Percentiles rank a stretch among this genome's conserved stretches.
Evolutionary conservation across 35 echinoderm and acorn worm genomes (phyloP).

Genomic region (Heliocidaris tuberculata): DNA sequence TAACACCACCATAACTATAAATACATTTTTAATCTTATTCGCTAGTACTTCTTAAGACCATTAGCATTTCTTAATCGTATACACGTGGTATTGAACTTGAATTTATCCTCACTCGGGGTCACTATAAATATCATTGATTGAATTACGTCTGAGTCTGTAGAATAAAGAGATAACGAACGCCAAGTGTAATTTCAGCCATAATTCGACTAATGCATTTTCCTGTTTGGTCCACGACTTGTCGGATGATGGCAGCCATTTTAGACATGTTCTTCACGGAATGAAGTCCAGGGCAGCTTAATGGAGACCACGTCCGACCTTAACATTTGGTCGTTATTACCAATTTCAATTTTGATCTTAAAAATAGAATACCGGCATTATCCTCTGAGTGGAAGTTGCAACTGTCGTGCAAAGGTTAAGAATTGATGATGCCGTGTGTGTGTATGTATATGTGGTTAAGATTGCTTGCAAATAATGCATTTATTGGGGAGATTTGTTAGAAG

Average conservation of each 20-base stretch:
- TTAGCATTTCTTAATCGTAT: too few species aligned
- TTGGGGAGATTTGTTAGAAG: neutral
- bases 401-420: neutral
- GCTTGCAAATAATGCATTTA: neutral
- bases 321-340: neutral
- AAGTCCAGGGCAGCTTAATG: neutral
- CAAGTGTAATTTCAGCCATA: neutral
- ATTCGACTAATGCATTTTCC: constrained; percentile 17
- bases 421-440: neutral
- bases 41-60: too few species aligned
- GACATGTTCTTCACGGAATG: neutral
- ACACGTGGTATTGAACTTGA: too few species aligned
- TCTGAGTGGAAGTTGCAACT: neutral
- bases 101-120: neutral
- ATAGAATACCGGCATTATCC: neutral
- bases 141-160: neutral
- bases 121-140: neutral
- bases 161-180: neutral
- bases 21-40: too few species aligned
- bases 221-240: neutral
- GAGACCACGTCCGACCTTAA: neutral
- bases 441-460: too few species aligned
- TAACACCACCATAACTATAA: too few species aligned
- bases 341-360: neutral
- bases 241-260: neutral